Evolutionary conservation across 2,888 invertebrate species (phyloP).

Genomic region (Noctua janthe): DNA sequence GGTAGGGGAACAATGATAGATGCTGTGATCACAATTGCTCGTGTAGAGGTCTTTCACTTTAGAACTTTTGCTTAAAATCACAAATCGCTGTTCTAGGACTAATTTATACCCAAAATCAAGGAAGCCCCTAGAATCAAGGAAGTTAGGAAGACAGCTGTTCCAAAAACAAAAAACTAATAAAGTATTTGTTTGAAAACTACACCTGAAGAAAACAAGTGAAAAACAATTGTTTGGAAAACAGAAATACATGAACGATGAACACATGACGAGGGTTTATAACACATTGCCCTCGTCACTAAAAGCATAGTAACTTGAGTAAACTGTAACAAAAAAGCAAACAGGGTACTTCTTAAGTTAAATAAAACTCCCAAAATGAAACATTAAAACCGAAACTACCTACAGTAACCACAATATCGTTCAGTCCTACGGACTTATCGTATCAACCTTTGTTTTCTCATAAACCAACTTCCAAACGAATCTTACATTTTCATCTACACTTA

Average conservation of each 20-base stretch:
- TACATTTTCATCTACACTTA: constrained; percentile 35
- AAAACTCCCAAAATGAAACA: constrained; percentile 3
- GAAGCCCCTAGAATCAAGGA: neutral
- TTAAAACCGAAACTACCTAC: neutral
- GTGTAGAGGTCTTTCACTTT: neutral
- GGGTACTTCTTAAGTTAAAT: neutral
- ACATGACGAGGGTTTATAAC: neutral
- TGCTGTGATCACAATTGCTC: neutral
- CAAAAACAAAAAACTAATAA: neutral
- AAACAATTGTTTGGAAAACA: neutral
- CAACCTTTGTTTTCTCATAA: constrained; percentile 16
- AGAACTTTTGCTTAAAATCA: neutral
- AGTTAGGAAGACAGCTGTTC: neutral
- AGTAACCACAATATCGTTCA: constrained; percentile 1
- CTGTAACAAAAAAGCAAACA: constrained; percentile 6
- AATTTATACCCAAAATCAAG: neutral
- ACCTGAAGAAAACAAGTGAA: too few species aligned
- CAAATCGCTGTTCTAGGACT: neutral
- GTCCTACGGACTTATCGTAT: neutral
- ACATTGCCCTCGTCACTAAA: neutral
- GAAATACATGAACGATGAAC: neutral
- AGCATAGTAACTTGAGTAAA: neutral
- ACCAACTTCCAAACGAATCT: constrained; percentile 19
- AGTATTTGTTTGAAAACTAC: neutral
- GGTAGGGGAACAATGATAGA: neutral